These are phyloP conservation scores for Oncorhynchus kisutch DNA, from an alignment of 2,113 vertebrate species.

Conservation along the genomic window DNA sequence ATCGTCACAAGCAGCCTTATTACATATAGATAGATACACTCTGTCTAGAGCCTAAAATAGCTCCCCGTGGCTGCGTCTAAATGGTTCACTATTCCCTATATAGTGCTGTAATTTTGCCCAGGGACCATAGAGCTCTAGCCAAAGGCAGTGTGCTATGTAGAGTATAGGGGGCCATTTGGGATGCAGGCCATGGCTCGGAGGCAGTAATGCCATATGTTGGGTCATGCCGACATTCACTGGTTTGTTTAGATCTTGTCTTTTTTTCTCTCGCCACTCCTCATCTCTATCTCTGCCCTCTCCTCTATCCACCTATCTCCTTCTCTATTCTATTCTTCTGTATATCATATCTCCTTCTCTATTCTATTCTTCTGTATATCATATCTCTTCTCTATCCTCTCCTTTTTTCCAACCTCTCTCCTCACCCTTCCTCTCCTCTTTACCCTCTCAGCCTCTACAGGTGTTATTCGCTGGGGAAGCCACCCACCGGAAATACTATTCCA, in stretches of 20 bases:
- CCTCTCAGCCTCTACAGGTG: conserved; percentile 89
- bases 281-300: neutral
- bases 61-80: neutral
- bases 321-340: no score
- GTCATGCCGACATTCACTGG: conserved; percentile 33
- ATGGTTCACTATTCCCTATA: no score
- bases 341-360: no score
- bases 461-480: conserved; percentile 98
- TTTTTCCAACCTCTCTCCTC: neutral
- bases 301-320: neutral
- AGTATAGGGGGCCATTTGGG: no score
- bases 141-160: no score
- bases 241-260: conserved; percentile 1
- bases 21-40: conserved; percentile 1
- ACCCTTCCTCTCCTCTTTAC: neutral
- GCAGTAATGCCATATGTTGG: neutral
- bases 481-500: conserved; percentile 98
- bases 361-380: no score
- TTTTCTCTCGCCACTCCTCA: neutral
- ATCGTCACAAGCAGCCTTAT: conserved; percentile 19
- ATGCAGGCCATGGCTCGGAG: neutral
- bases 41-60: conserved; percentile 1
- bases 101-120: no score
- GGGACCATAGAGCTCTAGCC: no score
- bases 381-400: no score